Evolutionary conservation across 2,113 vertebrate species (phyloP).

Genomic region (Corydoras maculifer): DNA sequence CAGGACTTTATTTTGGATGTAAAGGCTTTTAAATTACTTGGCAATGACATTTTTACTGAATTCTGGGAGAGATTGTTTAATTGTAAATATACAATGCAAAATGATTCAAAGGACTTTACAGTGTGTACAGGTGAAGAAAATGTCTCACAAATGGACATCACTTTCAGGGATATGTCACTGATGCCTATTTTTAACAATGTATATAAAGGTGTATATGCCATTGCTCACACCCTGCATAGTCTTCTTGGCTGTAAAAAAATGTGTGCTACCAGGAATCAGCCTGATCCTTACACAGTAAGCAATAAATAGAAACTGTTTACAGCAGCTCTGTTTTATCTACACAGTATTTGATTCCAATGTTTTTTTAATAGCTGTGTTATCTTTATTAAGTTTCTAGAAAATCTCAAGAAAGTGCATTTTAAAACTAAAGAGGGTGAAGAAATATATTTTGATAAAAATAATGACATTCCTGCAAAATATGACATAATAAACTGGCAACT

Average conservation of each 20-base stretch:
- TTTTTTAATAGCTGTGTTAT: not conserved
- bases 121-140: slow-evolving; percentile 46
- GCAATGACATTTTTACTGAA: slow-evolving; percentile 29
- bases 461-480: slow-evolving; percentile 62
- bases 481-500: slow-evolving; percentile 65
- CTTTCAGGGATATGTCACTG: slow-evolving; percentile 48
- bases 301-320: not conserved
- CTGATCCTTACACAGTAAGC: slow-evolving; percentile 31
- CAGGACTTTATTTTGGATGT: slow-evolving; percentile 58
- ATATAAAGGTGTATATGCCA: slow-evolving; percentile 48
- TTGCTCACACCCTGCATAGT: slow-evolving; percentile 44
- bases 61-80: slow-evolving; percentile 46
- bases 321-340: not conserved
- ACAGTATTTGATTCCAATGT: not conserved
- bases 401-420: slow-evolving; percentile 49
- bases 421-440: slow-evolving; percentile 61
- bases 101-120: not conserved
- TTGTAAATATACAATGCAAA: slow-evolving; percentile 32
- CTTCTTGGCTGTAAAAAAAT: slow-evolving; percentile 38
- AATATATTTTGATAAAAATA: slow-evolving; percentile 59
- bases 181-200: slow-evolving; percentile 48
- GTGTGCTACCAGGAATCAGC: slow-evolving; percentile 23
- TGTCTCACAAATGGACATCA: slow-evolving; percentile 37
- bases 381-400: slow-evolving; percentile 51
- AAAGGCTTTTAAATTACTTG: slow-evolving; percentile 35